Conservation (phyloP, 1,140 invertebrate species). For the Pinna nobilis region DNA sequence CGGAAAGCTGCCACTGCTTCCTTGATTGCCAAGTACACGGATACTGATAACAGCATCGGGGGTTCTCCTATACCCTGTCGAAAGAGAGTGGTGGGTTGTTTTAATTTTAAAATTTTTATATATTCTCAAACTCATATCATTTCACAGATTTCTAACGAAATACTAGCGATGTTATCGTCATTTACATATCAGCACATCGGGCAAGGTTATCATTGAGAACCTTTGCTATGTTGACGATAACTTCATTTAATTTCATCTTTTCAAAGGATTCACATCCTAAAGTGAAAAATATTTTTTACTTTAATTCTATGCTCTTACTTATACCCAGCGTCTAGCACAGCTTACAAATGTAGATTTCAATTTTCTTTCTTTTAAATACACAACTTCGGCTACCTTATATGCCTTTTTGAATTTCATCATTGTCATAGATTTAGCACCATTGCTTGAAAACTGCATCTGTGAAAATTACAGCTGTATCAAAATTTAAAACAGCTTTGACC, state of each 20-base stretch:
- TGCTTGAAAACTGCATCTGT: no score
- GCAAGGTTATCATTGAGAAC: not conserved
- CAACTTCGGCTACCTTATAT: no score
- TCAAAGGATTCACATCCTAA: not conserved
- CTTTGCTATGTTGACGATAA: not conserved
- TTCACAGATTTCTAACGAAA: not conserved
- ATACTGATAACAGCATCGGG: constrained; percentile 90
- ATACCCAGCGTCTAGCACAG: no score
- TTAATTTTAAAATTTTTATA: not conserved
- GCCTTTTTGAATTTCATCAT: no score
- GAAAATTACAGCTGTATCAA: no score
- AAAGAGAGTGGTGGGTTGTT: not conserved
- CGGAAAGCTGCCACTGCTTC: constrained; percentile 89
- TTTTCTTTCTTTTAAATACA: no score
- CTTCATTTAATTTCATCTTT: not conserved
- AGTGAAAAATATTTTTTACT: no score
- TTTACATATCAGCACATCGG: not conserved
- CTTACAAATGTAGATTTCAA: no score
- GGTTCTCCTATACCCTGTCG: constrained; percentile 94
- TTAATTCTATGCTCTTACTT: no score
- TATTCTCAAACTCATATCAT: not conserved
- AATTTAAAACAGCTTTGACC: no score
- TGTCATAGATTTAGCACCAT: no score
- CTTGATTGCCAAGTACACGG: constrained; percentile 91
- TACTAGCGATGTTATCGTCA: not conserved